Evolutionary conservation across 2,113 vertebrate genomes (phyloP).

Genomic region (Odontophorus gujanensis): DNA sequence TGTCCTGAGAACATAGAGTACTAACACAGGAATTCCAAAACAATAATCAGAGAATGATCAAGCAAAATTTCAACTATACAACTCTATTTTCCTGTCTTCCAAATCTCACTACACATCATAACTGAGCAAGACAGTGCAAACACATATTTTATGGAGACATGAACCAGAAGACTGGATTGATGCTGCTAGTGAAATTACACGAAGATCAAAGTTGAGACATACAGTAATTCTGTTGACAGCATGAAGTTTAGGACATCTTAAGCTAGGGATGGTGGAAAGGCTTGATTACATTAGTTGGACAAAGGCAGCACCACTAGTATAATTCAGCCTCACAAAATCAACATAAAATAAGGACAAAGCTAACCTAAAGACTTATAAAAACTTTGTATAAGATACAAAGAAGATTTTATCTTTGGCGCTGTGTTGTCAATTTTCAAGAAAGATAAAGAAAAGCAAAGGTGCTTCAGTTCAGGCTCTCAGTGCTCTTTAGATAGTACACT

Average conservation of each 20-base stretch:
- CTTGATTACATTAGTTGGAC: not conserved
- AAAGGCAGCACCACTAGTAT: not conserved
- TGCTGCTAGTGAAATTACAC: not conserved
- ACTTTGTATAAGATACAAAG: not conserved
- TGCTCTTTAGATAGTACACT: not conserved
- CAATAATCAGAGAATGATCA: not conserved
- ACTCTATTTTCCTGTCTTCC: not conserved
- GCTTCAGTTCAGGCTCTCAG: not conserved
- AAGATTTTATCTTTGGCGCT: not conserved
- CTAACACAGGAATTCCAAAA: not conserved
- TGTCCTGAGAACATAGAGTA: not conserved
- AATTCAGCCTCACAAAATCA: not conserved
- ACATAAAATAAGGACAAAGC: not conserved
- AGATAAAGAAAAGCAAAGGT: not conserved
- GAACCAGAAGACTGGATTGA: not conserved
- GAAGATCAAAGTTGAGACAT: not conserved
- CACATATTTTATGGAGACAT: not conserved
- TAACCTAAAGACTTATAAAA: not conserved
- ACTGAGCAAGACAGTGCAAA: not conserved
- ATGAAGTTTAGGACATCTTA: not conserved
- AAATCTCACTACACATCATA: not conserved
- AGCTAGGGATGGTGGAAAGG: not conserved
- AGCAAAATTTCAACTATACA: not conserved
- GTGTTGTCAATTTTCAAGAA: not conserved
- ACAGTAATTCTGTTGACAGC: not conserved